These are phyloP conservation scores for Ridgeia piscesae DNA, from an alignment of 1,140 invertebrate species.

Conservation along the genomic window DNA sequence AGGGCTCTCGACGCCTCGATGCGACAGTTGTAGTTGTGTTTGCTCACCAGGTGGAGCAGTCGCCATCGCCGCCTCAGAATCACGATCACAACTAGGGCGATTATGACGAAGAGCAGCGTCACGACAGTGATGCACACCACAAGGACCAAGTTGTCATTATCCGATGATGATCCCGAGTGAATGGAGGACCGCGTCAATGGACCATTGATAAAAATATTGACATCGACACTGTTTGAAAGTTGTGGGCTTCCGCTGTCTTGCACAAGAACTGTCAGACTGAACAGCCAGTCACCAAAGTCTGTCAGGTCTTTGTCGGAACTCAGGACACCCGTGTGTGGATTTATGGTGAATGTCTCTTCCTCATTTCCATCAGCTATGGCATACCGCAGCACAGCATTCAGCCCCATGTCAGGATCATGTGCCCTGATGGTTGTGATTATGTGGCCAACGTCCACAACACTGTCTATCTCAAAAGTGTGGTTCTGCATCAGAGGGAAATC, in stretches of 20 bases:
- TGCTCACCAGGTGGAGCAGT: neutral
- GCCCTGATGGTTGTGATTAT: slow-evolving; percentile 24
- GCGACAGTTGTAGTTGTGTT: slow-evolving; percentile 18
- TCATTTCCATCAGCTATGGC: slow-evolving; percentile 11
- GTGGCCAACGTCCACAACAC: neutral
- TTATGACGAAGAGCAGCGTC: neutral
- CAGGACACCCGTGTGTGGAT: neutral
- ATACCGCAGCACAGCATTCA: slow-evolving; percentile 19
- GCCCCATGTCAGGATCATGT: slow-evolving; percentile 21
- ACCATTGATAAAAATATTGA: slow-evolving; percentile 8
- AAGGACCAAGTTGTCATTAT: slow-evolving; percentile 8
- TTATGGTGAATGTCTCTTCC: neutral
- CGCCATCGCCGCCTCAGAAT: slow-evolving; percentile 10
- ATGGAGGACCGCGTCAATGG: neutral
- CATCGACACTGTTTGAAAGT: neutral
- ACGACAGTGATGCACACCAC: neutral
- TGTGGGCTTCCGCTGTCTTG: neutral
- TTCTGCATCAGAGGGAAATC: slow-evolving; percentile 22
- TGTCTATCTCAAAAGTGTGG: slow-evolving; percentile 25
- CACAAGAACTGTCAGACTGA: neutral
- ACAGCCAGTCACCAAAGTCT: neutral
- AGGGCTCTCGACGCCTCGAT: neutral
- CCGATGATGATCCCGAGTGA: neutral
- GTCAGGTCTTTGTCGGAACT: neutral
- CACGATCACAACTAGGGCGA: neutral